These are phyloP conservation scores for Clarias magur DNA, from an alignment of 2,113 vertebrate genomes.

Conservation along the genomic window DNA sequence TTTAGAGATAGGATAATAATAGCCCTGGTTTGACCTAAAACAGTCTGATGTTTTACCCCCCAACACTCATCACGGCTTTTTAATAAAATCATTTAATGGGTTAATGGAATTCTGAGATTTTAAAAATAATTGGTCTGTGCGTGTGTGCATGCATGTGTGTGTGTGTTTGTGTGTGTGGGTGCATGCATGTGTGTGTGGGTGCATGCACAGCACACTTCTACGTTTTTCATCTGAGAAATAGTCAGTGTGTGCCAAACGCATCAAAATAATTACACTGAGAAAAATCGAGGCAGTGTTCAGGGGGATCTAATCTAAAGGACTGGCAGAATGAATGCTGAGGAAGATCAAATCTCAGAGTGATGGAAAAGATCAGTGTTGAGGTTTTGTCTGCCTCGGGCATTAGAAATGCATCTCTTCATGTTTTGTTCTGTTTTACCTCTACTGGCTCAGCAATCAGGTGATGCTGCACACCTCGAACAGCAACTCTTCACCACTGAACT, in stretches of 20 bases:
- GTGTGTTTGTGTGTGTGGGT: conserved; percentile 9
- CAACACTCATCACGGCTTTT: conserved; percentile 57
- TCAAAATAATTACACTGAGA: conserved; percentile 71
- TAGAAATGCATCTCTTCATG: conserved; percentile 53
- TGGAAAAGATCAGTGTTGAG: conserved; percentile 67
- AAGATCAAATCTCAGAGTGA: conserved; percentile 72
- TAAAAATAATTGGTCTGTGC: conserved; percentile 32
- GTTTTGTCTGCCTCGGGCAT: conserved; percentile 57
- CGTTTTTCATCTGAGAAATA: conserved; percentile 57
- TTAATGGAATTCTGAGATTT: conserved; percentile 73
- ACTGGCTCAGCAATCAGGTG: conserved; percentile 4
- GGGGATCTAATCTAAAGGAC: conserved; percentile 71
- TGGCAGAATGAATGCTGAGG: conserved; percentile 60
- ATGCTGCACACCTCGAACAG: conserved; percentile 6
- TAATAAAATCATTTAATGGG: conserved; percentile 71
- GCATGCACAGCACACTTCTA: conserved; percentile 44
- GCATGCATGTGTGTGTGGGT: conserved; percentile 5
- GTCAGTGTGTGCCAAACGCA: conserved; percentile 68
- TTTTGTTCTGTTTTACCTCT: conserved; percentile 44
- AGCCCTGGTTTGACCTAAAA: conserved; percentile 56
- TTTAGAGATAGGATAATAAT: conserved; percentile 58
- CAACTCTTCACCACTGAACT: conserved; percentile 20
- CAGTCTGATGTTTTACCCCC: conserved; percentile 47
- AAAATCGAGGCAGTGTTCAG: conserved; percentile 66
- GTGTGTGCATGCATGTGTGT: conserved; percentile 17